These are phyloP conservation scores for Dinoponera quadriceps DNA, from an alignment of 1,140 invertebrate genomes.

Conservation along the genomic window DNA sequence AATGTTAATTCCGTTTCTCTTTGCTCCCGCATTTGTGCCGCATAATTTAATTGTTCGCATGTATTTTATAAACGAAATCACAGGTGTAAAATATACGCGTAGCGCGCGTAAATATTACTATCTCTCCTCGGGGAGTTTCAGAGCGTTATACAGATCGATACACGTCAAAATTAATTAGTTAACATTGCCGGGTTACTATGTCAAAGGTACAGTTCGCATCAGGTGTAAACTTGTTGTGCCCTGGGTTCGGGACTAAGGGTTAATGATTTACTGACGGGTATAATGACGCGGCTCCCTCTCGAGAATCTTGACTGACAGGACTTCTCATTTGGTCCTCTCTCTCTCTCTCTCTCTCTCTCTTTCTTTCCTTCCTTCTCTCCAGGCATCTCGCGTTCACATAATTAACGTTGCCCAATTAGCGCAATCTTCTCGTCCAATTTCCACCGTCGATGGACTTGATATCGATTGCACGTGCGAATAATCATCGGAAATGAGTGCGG, in stretches of 20 bases:
- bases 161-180: conserved; percentile 26
- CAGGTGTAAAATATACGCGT: neutral
- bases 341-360: neutral
- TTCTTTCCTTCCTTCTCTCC: conserved; percentile 18
- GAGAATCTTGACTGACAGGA: neutral
- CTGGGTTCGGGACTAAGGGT: neutral
- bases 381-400: conserved; percentile 40
- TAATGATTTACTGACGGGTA: conserved; percentile 9
- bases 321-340: neutral
- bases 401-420: conserved; percentile 68
- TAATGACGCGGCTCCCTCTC: neutral
- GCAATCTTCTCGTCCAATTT: conserved; percentile 67
- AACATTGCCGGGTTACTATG: conserved; percentile 10
- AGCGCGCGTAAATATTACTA: neutral
- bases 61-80: neutral
- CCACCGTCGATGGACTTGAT: neutral
- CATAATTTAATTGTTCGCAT: neutral
- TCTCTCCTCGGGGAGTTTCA: neutral
- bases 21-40: too few relatives aligned
- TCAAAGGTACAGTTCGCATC: neutral
- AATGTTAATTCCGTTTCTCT: too few relatives aligned
- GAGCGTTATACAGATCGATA: neutral
- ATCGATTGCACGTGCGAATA: conserved; percentile 10
- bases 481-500: neutral
- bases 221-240: conserved; percentile 12